A percentile compares a stretch with the other conserved stretches of the same genome.
Evolutionary conservation across 1,140 invertebrate species (phyloP).

Genomic region (Drosophila santomea): DNA sequence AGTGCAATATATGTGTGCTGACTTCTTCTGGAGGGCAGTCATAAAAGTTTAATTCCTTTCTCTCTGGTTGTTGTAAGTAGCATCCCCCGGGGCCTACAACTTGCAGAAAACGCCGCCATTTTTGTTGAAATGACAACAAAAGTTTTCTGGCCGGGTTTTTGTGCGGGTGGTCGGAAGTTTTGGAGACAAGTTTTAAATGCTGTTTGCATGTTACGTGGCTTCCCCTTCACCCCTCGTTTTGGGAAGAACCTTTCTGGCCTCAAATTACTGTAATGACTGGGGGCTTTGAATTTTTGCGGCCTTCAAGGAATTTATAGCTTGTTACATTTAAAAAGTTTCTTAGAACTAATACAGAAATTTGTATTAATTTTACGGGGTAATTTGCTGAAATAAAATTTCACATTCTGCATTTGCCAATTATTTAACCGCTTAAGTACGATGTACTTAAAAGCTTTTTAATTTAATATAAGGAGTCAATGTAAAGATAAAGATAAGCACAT

Average conservation of each 20-base stretch:
- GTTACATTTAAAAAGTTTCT: constrained; percentile 30
- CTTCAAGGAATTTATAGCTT: constrained; percentile 34
- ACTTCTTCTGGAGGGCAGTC: constrained; percentile 56
- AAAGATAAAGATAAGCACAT: no score
- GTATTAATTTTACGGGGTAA: constrained; percentile 16
- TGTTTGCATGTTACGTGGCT: constrained; percentile 76
- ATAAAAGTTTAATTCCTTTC: constrained; percentile 66
- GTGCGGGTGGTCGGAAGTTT: constrained; percentile 31
- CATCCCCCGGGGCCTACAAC: constrained; percentile 60
- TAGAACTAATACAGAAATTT: constrained; percentile 33
- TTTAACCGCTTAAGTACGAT: neutral
- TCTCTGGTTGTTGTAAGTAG: constrained; percentile 62
- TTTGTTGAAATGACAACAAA: constrained; percentile 77
- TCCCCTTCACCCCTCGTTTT: constrained; percentile 9
- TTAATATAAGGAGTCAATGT: neutral
- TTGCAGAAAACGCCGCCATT: constrained; percentile 66
- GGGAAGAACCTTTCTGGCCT: constrained; percentile 32
- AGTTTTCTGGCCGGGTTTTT: constrained; percentile 54
- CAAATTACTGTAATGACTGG: constrained; percentile 68
- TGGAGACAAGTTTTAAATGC: constrained; percentile 78
- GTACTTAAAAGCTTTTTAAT: neutral
- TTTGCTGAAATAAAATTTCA: constrained; percentile 15
- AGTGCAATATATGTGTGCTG: constrained; percentile 13
- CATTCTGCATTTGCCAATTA: neutral
- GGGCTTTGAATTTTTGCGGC: constrained; percentile 36